A percentile compares a stretch with the other conserved stretches of the same genome.
Evolutionary conservation across 2,797 vertebrate genomes (phyloP).

Genomic region (Fratercula arctica): DNA sequence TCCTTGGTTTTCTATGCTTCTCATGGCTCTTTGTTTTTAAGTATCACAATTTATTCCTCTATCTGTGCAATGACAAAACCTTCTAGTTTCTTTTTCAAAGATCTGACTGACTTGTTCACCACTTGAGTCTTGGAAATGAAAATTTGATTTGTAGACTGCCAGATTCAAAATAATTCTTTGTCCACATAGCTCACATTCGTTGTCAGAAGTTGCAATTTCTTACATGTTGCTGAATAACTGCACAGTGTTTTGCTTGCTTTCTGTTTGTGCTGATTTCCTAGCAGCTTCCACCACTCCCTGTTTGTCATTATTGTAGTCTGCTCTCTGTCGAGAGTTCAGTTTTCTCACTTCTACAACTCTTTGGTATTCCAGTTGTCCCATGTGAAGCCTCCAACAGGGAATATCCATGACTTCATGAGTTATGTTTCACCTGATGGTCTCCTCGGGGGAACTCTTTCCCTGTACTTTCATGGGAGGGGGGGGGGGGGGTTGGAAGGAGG

Average conservation of each 20-base stretch:
- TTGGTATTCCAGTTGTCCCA: not conserved
- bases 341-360: not conserved
- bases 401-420: not conserved
- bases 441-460: not conserved
- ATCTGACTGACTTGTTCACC: not conserved
- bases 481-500: not conserved
- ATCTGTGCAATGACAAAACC: not conserved
- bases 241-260: not conserved
- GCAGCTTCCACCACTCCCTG: not conserved
- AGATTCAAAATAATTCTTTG: not conserved
- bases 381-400: not conserved
- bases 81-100: not conserved
- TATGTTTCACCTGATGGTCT: not conserved
- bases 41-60: not conserved
- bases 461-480: not conserved
- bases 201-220: not conserved
- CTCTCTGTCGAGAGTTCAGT: not conserved
- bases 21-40: not conserved
- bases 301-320: not conserved
- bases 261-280: not conserved
- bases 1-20: not conserved
- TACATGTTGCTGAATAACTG: not conserved
- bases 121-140: not conserved
- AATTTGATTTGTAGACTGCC: not conserved
- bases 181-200: rapidly evolving